Percentiles rank a stretch among this genome's conserved stretches.
Conservation (phyloP, 2,888 invertebrate genomes). For the Rotaria socialis region DNA sequence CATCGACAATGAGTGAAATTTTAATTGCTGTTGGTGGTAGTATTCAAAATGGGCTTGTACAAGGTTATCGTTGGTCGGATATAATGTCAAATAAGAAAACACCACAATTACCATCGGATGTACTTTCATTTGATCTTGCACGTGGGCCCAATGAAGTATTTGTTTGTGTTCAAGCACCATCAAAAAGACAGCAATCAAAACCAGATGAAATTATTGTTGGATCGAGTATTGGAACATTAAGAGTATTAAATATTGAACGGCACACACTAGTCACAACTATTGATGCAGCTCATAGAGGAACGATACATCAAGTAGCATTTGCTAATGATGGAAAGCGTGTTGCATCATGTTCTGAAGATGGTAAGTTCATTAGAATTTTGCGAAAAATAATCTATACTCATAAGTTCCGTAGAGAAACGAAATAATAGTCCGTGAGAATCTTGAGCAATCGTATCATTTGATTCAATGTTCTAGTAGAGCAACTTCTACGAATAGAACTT, state of each 20-base stretch:
- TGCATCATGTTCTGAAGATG: conserved; percentile 13
- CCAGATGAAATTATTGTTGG: not conserved
- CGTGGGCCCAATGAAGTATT: not conserved
- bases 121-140: conserved; percentile 4
- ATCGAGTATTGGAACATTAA: not conserved
- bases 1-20: not conserved
- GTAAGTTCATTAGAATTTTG: not conserved
- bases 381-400: too few relatives aligned
- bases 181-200: not conserved
- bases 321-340: not conserved
- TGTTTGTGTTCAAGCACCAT: conserved; percentile 4
- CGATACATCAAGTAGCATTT: not conserved
- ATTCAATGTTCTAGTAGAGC: too few relatives aligned
- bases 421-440: too few relatives aligned
- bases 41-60: not conserved
- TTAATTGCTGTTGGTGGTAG: conserved; percentile 7
- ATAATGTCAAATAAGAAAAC: not conserved
- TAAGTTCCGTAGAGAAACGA: too few relatives aligned
- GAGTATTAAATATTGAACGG: conserved; percentile 13
- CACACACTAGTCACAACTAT: not conserved
- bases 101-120: not conserved
- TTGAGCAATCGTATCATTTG: too few relatives aligned
- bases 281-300: not conserved
- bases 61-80: conserved; percentile 19
- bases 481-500: too few relatives aligned